phyloP scores from a whole-genome alignment of 2,888 invertebrate genomes.

The Muscina levida region DNA sequence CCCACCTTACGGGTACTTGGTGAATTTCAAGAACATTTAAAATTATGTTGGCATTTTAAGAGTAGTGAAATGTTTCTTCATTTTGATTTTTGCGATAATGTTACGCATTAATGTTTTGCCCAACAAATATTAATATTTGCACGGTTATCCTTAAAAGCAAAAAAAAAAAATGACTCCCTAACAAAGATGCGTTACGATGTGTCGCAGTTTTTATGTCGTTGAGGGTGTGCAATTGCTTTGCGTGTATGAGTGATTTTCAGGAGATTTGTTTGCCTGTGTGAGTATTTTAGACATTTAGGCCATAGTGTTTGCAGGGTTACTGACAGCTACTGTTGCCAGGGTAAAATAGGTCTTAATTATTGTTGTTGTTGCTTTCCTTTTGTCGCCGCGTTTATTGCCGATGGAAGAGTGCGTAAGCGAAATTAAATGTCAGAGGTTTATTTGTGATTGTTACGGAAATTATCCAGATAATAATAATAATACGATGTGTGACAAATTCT shows the following conservation, averaged over 20 bases:
- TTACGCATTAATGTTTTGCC: no score
- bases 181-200: conserved; percentile 25
- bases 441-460: conserved; percentile 52
- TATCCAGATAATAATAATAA: conserved; percentile 25
- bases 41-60: no score
- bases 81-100: no score
- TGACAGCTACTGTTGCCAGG: conserved; percentile 55
- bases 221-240: not conserved
- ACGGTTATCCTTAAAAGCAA: no score
- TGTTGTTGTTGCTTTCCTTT: conserved; percentile 1
- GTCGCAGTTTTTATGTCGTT: not conserved
- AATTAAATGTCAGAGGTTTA: conserved; percentile 65
- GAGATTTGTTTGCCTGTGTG: conserved; percentile 50
- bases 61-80: no score
- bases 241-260: conserved; percentile 25
- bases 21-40: no score
- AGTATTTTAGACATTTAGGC: conserved; percentile 30
- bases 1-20: no score
- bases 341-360: conserved; percentile 58
- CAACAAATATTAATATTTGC: no score
- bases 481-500: conserved; percentile 1
- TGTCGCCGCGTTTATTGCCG: not conserved
- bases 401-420: conserved; percentile 52
- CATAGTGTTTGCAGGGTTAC: conserved; percentile 48
- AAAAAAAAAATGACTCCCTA: no score